Evolutionary conservation across 2,888 invertebrate genomes (phyloP).

Genomic region (Sesia apiformis): DNA sequence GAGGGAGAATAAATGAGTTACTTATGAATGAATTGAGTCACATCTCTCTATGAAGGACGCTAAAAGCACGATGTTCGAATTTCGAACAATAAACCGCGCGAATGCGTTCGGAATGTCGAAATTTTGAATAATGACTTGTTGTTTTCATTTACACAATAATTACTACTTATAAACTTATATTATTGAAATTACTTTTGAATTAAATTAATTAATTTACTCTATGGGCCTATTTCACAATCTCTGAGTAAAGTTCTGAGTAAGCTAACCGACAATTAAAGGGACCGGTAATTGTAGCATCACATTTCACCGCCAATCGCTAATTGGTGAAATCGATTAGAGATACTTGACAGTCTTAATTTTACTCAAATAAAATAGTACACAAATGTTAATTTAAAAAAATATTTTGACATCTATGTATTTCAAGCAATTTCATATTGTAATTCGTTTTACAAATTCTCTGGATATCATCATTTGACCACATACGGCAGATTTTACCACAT

Average conservation of each 20-base stretch:
- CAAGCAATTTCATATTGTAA: neutral
- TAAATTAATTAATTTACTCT: neutral
- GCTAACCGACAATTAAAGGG: no score
- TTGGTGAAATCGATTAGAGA: no score
- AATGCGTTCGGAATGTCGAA: slow-evolving; percentile 12
- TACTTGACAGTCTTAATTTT: no score
- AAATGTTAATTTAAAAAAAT: neutral
- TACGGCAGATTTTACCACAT: slow-evolving; percentile 4
- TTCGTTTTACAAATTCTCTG: neutral
- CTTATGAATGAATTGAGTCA: neutral
- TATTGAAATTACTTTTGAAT: slow-evolving; percentile 2
- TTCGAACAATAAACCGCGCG: slow-evolving; percentile 23
- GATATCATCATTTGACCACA: slow-evolving; percentile 2
- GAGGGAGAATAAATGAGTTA: no score
- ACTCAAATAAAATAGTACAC: neutral
- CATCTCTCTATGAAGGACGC: slow-evolving; percentile 27
- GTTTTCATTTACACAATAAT: slow-evolving; percentile 4
- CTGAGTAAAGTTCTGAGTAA: no score
- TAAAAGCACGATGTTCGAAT: slow-evolving; percentile 22
- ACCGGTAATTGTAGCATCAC: no score
- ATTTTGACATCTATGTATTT: neutral
- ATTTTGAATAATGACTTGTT: slow-evolving; percentile 12
- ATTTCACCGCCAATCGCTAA: no score
- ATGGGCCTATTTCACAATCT: no score
- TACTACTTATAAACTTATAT: slow-evolving; percentile 3